Evolutionary conservation across 2,888 invertebrate genomes (phyloP).

Genomic region (Amiota communis): DNA sequence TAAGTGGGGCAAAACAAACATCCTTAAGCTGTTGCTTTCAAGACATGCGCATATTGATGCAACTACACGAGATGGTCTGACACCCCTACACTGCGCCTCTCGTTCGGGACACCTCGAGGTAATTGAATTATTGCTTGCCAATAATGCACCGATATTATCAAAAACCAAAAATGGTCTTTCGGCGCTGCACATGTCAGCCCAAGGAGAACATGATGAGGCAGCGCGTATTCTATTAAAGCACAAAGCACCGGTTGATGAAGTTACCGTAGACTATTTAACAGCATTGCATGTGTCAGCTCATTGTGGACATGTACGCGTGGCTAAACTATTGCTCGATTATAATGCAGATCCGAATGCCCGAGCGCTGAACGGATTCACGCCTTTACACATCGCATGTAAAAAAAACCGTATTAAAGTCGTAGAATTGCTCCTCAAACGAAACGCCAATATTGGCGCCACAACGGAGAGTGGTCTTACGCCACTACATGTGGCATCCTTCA

Average conservation of each 20-base stretch:
- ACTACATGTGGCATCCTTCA: conserved; percentile 97
- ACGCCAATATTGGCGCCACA: conserved; percentile 85
- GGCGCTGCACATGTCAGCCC: conserved; percentile 98
- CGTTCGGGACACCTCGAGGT: conserved; percentile 97
- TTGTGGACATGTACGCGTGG: conserved; percentile 94
- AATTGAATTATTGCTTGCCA: conserved; percentile 89
- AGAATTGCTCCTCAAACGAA: conserved; percentile 94
- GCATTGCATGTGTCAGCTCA: conserved; percentile 97
- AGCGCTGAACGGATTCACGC: conserved; percentile 97
- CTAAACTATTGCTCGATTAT: conserved; percentile 87
- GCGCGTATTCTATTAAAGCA: conserved; percentile 92
- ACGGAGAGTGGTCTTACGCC: conserved; percentile 92
- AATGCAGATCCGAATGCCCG: conserved; percentile 98
- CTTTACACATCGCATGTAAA: conserved; percentile 98
- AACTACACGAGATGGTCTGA: conserved; percentile 94
- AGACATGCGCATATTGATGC: conserved; percentile 94
- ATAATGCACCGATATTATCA: conserved; percentile 93
- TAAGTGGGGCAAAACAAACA: conserved; percentile 97
- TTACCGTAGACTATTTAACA: conserved; percentile 97
- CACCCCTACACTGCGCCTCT: conserved; percentile 97
- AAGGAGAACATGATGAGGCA: conserved; percentile 98
- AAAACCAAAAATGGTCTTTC: conserved; percentile 97
- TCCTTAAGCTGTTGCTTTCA: conserved; percentile 90
- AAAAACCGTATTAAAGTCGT: conserved; percentile 96
- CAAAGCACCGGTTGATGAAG: conserved; percentile 98